Conservation (phyloP, 2,113 vertebrate genomes). For the Empidonax traillii region DNA sequence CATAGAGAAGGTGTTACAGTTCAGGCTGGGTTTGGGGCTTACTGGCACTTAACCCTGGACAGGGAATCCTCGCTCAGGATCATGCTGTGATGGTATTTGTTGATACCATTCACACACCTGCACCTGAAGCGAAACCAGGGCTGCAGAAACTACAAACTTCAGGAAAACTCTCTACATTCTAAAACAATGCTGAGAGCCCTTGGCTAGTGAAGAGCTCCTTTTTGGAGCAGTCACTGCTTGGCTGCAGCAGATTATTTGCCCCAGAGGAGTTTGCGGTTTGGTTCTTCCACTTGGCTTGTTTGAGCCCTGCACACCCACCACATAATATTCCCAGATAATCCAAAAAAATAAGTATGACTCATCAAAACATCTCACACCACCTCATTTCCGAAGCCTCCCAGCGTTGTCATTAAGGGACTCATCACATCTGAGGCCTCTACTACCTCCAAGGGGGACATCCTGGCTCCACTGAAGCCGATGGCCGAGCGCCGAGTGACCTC, state of each 20-base stretch:
- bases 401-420: neutral
- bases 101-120: neutral
- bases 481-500: neutral
- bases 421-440: neutral
- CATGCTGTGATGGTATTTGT: neutral
- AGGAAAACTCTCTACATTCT: neutral
- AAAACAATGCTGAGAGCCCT: neutral
- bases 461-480: neutral
- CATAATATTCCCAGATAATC: neutral
- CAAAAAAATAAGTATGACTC: neutral
- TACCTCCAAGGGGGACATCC: neutral
- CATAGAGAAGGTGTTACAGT: neutral
- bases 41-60: neutral
- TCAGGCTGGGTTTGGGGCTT: accelerated
- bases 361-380: neutral
- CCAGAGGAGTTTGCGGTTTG: neutral
- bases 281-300: neutral
- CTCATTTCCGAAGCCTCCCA: neutral
- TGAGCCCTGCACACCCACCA: neutral
- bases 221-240: neutral
- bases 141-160: neutral
- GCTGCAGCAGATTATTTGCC: neutral
- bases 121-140: neutral
- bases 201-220: neutral
- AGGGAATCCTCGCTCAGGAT: accelerated